Conservation (phyloP, 1,140 invertebrate genomes). For the Muscidifurax raptorellus region DNA sequence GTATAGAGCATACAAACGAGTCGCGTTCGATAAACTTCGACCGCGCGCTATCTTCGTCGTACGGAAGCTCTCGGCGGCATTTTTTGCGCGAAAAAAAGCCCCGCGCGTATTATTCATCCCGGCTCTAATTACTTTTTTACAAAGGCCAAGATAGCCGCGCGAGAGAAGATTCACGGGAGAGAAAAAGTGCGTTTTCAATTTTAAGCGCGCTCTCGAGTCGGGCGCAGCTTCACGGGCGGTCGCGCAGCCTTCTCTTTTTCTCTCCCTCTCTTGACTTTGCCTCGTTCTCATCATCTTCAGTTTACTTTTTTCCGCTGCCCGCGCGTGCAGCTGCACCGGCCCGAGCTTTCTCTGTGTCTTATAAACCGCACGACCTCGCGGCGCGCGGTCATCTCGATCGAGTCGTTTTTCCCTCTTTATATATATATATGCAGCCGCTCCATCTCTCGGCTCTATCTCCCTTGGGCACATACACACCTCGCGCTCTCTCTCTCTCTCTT, state of each 20-base stretch:
- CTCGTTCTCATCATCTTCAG: slow-evolving; percentile 30
- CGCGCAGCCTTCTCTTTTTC: slow-evolving; percentile 3
- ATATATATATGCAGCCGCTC: no score
- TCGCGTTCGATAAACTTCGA: background rate
- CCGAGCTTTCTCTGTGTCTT: slow-evolving; percentile 21
- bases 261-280: slow-evolving; percentile 7
- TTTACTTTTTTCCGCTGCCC: slow-evolving; percentile 8
- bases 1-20: background rate
- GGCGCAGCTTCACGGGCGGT: slow-evolving; percentile 9
- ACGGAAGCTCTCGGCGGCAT: no score
- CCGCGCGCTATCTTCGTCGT: background rate
- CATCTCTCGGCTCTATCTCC: background rate
- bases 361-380: slow-evolving; percentile 32
- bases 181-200: slow-evolving; percentile 29
- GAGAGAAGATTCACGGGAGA: background rate
- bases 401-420: slow-evolving; percentile 9
- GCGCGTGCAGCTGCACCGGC: background rate
- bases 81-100: background rate
- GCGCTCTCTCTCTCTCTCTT: background rate
- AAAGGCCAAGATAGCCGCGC: no score
- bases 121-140: slow-evolving; percentile 7
- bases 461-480: background rate
- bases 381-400: slow-evolving; percentile 25
- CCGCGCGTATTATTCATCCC: background rate
- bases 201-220: background rate